These are phyloP conservation scores for Proisotoma minuta DNA, from an alignment of 2,888 invertebrate genomes.

Conservation along the genomic window DNA sequence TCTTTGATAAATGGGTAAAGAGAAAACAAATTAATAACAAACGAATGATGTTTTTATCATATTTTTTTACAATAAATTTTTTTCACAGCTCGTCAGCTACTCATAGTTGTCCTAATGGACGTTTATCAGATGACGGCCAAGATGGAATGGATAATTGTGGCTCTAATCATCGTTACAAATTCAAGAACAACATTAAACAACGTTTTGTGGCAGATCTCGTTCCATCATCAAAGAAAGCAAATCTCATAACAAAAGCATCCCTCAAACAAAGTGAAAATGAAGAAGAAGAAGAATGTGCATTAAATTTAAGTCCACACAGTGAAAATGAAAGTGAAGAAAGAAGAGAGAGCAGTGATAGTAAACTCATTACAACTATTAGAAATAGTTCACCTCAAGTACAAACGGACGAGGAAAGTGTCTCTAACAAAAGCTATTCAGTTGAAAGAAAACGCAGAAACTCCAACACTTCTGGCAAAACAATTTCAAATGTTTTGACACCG, in stretches of 20 bases:
- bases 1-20: too few relatives aligned
- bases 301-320: too few relatives aligned
- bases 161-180: conserved; percentile 64
- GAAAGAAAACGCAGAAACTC: background rate
- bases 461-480: background rate
- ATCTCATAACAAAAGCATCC: conserved; percentile 5
- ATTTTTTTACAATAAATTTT: too few relatives aligned
- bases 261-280: background rate
- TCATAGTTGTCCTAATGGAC: too few relatives aligned
- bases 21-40: too few relatives aligned
- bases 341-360: background rate
- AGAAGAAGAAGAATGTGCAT: too few relatives aligned
- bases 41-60: too few relatives aligned
- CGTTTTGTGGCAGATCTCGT: conserved; percentile 60
- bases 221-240: background rate
- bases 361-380: too few relatives aligned
- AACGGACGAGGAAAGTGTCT: background rate
- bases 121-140: conserved; percentile 30
- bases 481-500: background rate
- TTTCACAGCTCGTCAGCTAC: conserved; percentile 23
- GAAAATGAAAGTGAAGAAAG: background rate
- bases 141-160: conserved; percentile 21
- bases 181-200: conserved; percentile 89
- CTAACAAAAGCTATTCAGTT: background rate
- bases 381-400: background rate